Percentiles rank a stretch among this genome's conserved stretches.
phyloP scores from a whole-genome alignment of 1,140 invertebrate genomes.

The Tetramorium simillimum region DNA sequence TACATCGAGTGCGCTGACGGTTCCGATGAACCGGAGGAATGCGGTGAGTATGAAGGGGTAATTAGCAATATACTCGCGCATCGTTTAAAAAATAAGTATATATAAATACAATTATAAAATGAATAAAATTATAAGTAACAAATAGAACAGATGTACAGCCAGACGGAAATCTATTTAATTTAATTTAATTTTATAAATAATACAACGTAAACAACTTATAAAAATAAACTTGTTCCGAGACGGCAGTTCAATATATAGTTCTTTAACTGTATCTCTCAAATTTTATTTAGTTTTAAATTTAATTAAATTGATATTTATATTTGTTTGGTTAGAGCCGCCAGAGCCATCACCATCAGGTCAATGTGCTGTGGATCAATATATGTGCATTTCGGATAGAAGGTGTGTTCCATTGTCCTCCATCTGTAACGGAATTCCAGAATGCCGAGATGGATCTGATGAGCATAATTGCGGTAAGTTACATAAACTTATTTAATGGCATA shows the following conservation, averaged over 20 bases:
- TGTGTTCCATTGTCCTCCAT: conserved; percentile 85
- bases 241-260: background rate
- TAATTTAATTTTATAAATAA: background rate
- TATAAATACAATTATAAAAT: too few species aligned
- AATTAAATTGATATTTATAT: background rate
- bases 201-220: background rate
- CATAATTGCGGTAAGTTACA: conserved; percentile 87
- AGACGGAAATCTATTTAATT: background rate
- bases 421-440: conserved; percentile 90
- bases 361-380: conserved; percentile 84
- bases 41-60: conserved; percentile 84
- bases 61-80: background rate
- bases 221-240: background rate
- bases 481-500: background rate
- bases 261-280: background rate
- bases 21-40: conserved; percentile 88
- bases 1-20: conserved; percentile 88
- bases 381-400: conserved; percentile 84
- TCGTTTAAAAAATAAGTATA: background rate
- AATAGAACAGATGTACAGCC: background rate
- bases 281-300: background rate
- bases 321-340: background rate
- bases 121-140: background rate
- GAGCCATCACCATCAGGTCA: conserved; percentile 62
- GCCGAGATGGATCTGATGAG: conserved; percentile 92